Conservation (phyloP, 2,888 invertebrate species). For the Calliopum simillimum region DNA sequence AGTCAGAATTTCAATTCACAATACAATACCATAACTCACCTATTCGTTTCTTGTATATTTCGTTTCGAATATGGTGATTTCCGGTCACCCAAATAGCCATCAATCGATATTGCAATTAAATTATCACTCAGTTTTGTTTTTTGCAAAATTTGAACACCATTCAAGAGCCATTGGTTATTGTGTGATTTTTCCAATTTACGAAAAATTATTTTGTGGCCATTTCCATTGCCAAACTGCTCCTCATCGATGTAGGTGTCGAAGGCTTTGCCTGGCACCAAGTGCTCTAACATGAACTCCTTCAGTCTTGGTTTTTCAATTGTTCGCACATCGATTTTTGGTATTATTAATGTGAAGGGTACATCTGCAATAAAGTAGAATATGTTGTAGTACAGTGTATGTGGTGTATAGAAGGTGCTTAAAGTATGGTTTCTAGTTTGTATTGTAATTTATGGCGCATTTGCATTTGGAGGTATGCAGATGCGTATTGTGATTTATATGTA, state of each 20-base stretch:
- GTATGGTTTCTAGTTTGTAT: too few relatives aligned
- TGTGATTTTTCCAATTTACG: constrained; percentile 65
- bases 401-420: too few relatives aligned
- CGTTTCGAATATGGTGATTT: constrained; percentile 66
- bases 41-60: constrained; percentile 67
- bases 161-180: constrained; percentile 64
- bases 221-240: constrained; percentile 68
- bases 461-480: too few relatives aligned
- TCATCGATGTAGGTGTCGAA: constrained; percentile 68
- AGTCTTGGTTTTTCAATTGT: constrained; percentile 69
- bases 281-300: constrained; percentile 72
- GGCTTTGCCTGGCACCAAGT: constrained; percentile 71
- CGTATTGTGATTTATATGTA: too few relatives aligned
- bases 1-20: neutral
- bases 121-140: constrained; percentile 65
- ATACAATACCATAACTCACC: constrained; percentile 51
- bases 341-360: constrained; percentile 73
- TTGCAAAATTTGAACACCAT: constrained; percentile 65
- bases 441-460: too few relatives aligned
- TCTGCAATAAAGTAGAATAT: constrained; percentile 65
- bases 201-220: constrained; percentile 68
- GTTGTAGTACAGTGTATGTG: neutral
- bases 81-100: constrained; percentile 67
- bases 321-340: constrained; percentile 70
- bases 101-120: constrained; percentile 65